Evolutionary conservation across 2,113 vertebrate genomes (phyloP).

Genomic region (Desmodus rotundus): DNA sequence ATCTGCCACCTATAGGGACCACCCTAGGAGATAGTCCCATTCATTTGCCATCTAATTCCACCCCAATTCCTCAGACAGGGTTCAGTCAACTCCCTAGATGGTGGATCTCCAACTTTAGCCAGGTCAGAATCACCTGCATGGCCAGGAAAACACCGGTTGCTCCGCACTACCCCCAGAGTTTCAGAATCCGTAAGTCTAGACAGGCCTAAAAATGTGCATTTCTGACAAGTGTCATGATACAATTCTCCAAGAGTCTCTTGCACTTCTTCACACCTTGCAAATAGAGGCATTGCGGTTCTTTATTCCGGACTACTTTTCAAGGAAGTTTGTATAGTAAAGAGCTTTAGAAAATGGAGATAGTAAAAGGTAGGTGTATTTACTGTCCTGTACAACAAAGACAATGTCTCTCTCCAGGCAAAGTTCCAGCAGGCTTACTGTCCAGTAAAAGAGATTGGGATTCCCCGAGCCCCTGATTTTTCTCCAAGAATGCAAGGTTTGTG

Average conservation of each 20-base stretch:
- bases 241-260: not conserved
- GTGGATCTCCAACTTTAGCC: not conserved
- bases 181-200: not conserved
- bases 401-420: not conserved
- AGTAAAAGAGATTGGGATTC: not conserved
- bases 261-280: not conserved
- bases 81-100: not conserved
- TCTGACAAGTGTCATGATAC: not conserved
- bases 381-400: not conserved
- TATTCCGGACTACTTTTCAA: not conserved
- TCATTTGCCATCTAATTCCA: not conserved
- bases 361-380: constrained; percentile 14
- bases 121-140: not conserved
- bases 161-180: not conserved
- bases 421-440: not conserved
- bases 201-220: not conserved
- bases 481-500: not conserved
- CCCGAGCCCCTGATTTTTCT: not conserved
- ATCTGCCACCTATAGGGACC: not conserved
- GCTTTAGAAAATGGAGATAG: not conserved
- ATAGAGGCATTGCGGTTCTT: not conserved
- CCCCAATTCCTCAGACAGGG: not conserved
- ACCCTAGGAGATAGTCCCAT: not conserved
- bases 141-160: not conserved
- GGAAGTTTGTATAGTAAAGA: not conserved